Base-by-base conservation (phyloP, 2,113 vertebrate species). In the Calyptommatus sinebrachiatus region DNA sequence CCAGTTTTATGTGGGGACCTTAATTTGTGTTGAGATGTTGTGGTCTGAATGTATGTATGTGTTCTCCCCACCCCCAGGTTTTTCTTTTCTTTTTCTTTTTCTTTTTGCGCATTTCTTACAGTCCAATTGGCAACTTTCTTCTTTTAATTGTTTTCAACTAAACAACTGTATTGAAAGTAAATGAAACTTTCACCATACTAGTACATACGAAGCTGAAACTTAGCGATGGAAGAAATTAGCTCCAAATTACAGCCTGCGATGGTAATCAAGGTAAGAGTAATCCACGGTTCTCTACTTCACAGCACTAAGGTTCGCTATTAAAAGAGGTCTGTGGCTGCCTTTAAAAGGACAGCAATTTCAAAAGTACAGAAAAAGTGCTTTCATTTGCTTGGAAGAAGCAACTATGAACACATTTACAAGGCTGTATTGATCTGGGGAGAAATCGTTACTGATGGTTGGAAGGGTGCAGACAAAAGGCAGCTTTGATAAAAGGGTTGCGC, bases 401-500 rank as follows among this genome's bases (percentile, higher is more conserved):
- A 80, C 68, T 83, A 50, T 31, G 86, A 86, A 85, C 26, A 74
- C 53, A 81, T 88, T 83, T 89, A 86, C 80, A 85, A 82, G 73
- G 35, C 79, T 71, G 46, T 90, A 90, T 87, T 92, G 88, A 92
- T 28, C 91, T 91, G 91, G 85, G 66, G 89, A 84, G 53, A 88
- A 86, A 78, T 71, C 86, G 87, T 77, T 86, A 85, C 86, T 84
- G 79, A 89, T 86, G 88, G 83, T 80, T 75, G 84, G 83, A n/a
- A 80, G 29, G 9, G n/a, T 68, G 63, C 73, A 89, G 84, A 90
- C 16, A 86, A 84, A 88, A 72, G 70, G 83, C 70, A 87, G 87
- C 87, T 91, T 93, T 86, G 76, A 93, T 91, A 88, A 81, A 67
- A 84, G 90, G 88, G 85, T 86, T 89, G 82, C 68, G 41, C 82